Evolutionary conservation across 1,140 invertebrate species (phyloP), one percentile per base, ranked within the genome.

Genomic region (Zaprionus tsacasi): DNA sequence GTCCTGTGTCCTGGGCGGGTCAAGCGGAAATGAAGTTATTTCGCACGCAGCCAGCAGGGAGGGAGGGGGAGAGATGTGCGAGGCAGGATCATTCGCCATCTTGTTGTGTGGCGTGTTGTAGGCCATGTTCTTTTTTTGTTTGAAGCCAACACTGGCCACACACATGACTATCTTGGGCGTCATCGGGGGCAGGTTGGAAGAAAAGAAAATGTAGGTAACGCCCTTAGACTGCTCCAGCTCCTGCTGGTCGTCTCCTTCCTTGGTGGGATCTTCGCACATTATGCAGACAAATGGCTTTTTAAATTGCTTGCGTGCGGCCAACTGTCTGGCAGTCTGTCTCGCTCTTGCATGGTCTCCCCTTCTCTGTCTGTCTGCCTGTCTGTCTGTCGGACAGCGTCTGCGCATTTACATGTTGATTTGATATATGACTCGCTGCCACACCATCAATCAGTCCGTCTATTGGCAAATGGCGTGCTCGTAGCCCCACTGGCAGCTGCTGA

Each of bases 361-460:
- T 43, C 33, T 36, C 35, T 40, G 17, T n/a, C 68, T 55, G 6
- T 30, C 48, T 36, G 11, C 30, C 35, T 40, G 17, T n/a, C 68
- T 55, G 6, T 30, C 48, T 36, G 11, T 33, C 36, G 10, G 48
- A 43, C 70, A 50, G 35, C 57, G 21, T 61, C 54, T 65, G 58
- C 64, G 43, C 65, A 83, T 82, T 88, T 88, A 80, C 83, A 87
- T 88, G 83, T 67, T 80, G 80, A 87, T 88, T 82, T 88, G 83
- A 88, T 87, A 87, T 88, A 87, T 82, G 83, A 87, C 72, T 82
- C 70, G 70, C 70, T 72, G 70, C 52, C 70, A 71, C 54, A 69
- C 83, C 70, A 87, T 88, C 77, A 88, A 88, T 87, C 83, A 88
- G 77, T 45, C 57, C 57, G 50, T 82, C 71, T 70, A 78, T 71